Evolutionary conservation across 2,888 invertebrate species (phyloP).

Genomic region (Rhingia rostrata): DNA sequence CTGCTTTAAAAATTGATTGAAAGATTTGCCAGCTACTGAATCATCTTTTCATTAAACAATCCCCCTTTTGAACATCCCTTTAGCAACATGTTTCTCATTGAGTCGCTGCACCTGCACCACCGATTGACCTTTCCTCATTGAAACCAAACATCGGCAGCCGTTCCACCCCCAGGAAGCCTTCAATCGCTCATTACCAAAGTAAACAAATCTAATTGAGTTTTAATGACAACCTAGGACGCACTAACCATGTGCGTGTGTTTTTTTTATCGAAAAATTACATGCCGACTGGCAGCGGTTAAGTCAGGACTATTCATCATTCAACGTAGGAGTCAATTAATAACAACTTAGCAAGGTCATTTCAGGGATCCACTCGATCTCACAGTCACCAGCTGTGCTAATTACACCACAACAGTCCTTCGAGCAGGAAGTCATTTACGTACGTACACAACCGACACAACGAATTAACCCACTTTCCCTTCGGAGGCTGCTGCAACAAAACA

Average conservation of each 20-base stretch:
- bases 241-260: constrained; percentile 17
- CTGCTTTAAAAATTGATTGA: no score
- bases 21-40: no score
- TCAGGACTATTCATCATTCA: constrained; percentile 55
- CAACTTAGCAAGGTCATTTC: constrained; percentile 64
- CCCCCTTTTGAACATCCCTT: no score
- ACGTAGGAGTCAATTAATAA: constrained; percentile 70
- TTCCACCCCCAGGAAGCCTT: not conserved
- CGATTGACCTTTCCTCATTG: no score
- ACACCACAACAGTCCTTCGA: constrained; percentile 15
- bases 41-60: no score
- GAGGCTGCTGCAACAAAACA: not conserved
- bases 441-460: constrained; percentile 18
- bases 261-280: constrained; percentile 16
- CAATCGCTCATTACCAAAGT: constrained; percentile 55
- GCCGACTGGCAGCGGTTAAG: constrained; percentile 7
- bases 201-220: constrained; percentile 67
- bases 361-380: constrained; percentile 23
- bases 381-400: constrained; percentile 67
- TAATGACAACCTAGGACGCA: constrained; percentile 47
- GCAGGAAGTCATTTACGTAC: constrained; percentile 56
- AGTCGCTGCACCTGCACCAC: no score
- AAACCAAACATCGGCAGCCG: not conserved
- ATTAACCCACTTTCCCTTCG: constrained; percentile 31
- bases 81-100: no score